Base-by-base conservation (phyloP, 2,888 invertebrate genomes). In the Chrysolina oricalcia region DNA sequence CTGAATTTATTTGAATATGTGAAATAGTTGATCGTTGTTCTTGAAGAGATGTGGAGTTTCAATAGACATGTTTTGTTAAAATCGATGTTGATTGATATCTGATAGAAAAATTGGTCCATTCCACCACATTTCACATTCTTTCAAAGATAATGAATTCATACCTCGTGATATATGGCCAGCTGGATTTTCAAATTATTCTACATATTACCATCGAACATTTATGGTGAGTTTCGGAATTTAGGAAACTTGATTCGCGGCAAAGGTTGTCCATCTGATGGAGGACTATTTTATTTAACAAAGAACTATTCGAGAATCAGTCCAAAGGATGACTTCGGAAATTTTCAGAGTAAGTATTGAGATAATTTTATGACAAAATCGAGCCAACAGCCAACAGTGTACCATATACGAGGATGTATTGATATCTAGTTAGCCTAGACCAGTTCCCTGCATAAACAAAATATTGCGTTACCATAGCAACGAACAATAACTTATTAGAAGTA, bases 241-340 rank as follows among this genome's bases (percentile, higher is more conserved):
- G 13, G 75, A 64, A 11, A 80, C 75, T 53, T 75, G 40, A 67
- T 80, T 75, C 10, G 74, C 72, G 17, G 79, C 78, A 70, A 43
- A 80, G 15, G 23, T 67, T 15, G 76, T 68, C 73, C 73, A 78
- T 23, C 50, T 19, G 41, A 72, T 70, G 11, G 75, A 65, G 13
- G 13, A 23, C 0, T 15, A 21, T 71, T 27, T 27, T 2, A 27
- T 27, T 5, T 5, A 27, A 27, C 27, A 27, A 5, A 27, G 2
- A 27, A 27, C 73, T 43, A 75, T 73, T 71, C 70, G 41, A n/a
- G 75, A 75, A 48, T 78, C 77, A 46, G 67, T 53, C 73, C 77
- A 78, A 13, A 67, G 50, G 40, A 74, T 35, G 59, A 46, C 23
- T 27, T 27, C 62, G n/a, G 59, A 59, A 17, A 73, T 19, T 11